These are phyloP conservation scores for Abrostola triplasia DNA, from an alignment of 2,888 invertebrate genomes.

Conservation along the genomic window DNA sequence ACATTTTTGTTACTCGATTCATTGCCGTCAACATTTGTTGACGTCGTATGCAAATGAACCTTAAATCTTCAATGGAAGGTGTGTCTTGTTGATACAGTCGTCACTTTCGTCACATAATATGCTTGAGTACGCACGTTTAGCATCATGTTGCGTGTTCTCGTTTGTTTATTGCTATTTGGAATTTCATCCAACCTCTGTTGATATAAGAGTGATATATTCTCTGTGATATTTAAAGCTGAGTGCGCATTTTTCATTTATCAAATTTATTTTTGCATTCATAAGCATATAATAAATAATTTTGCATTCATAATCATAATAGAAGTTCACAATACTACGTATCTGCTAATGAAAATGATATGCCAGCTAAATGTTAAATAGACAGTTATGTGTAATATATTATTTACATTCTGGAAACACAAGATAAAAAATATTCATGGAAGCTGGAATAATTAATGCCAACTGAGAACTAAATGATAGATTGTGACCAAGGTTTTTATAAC, in stretches of 20 bases:
- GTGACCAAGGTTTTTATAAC: background rate
- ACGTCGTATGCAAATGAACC: constrained; percentile 56
- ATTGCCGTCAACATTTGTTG: constrained; percentile 64
- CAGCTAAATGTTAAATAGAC: no score
- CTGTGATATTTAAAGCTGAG: constrained; percentile 42
- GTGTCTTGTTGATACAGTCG: constrained; percentile 60
- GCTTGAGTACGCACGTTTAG: constrained; percentile 59
- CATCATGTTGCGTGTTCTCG: constrained; percentile 66
- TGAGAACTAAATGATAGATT: no score
- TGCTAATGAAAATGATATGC: no score
- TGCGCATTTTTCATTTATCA: constrained; percentile 17
- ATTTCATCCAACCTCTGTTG: constrained; percentile 66
- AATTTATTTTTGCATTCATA: constrained; percentile 17
- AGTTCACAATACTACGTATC: no score
- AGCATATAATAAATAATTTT: constrained; percentile 5
- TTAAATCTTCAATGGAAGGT: constrained; percentile 70
- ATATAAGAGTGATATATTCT: constrained; percentile 56
- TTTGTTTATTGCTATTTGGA: constrained; percentile 66
- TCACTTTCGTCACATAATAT: constrained; percentile 40
- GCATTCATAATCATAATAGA: background rate
- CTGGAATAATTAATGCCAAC: no score
- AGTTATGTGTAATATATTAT: no score
- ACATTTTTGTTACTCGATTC: constrained; percentile 57
- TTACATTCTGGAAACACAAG: no score
- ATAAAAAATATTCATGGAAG: no score